Evolutionary conservation across 2,113 vertebrate genomes (phyloP), one percentile per base, ranked within the genome.

Genomic region (Brevimyrus niger): DNA sequence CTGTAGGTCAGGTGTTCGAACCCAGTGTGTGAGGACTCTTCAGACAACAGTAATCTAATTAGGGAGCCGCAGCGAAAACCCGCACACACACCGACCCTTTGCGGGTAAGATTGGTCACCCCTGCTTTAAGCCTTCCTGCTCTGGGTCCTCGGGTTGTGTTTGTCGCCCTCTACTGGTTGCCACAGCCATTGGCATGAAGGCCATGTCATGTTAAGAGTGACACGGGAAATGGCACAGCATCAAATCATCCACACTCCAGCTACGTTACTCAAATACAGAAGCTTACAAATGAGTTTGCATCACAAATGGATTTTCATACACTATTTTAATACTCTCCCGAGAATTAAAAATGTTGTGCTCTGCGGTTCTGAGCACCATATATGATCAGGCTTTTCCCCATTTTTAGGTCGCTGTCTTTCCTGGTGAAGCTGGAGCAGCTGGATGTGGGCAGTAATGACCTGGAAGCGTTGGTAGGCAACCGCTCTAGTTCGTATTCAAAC

Each of bases 351-450:
- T 65, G 58, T 65, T 61, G 23, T 65, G 69, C 31, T 38, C 31
- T 38, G 31, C 17, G 13, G 69, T 31, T 38, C 35, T 9, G 15
- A 76, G 69, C 35, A 38, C 31, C 35, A 9, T 38, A 35, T 13
- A 13, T 76, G 69, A 76, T 17, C 35, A 38, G 35, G 19, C 69
- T 27, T 48, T 42, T 80, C 38, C 23, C 8, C 69, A 4, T 42
- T 88, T 91, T 80, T 94, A 99, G 98, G 87, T 99, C 98, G 0
- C 95, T 99, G 85, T 99, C 98, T 46, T 99, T 98, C 95, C 96
- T 99, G 92, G 98, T 99, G 91, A 99, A 99, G 95, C 95, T 99
- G 94, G 98, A 99, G 89, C 98, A 99, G 95, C 94, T 99, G 95
- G 98, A 99, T 95, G 96, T 99, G 13, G 98, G 98, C 91, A 98